Evolutionary conservation across 2,113 vertebrate species (phyloP), one percentile per base, ranked within the genome.

Genomic region (Rhombomys opimus): DNA sequence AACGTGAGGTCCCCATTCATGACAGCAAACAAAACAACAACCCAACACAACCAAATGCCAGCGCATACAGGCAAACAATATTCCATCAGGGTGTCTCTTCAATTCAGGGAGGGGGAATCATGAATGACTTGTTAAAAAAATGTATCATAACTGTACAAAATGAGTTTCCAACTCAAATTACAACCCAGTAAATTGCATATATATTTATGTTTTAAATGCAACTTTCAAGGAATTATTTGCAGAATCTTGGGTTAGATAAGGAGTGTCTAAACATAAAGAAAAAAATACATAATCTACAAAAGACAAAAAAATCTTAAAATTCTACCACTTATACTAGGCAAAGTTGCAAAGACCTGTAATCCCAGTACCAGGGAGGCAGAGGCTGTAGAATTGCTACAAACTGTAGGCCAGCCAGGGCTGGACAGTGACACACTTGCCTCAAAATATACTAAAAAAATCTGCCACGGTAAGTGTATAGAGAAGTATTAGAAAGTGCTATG

Each of bases 171-270:
- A 82, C 9, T 94, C 54, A 92, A 76, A 65, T 70, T 22, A 89
- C 35, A 77, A 38, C 22, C 77, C 75, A 94, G 76, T 73, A 81
- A 61, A 72, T 93, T 76, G 14, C 23, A 82, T 22, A 41, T 46
- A 30, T 78, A 65, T 87, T 95, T 14, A 90, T 50, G 76, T 67
- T 92, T 25, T 93, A 95, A 89, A 80, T 90, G 50, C 22, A 92
- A 90, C 93, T 82, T 90, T 77, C 22, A 5, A 30, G 35, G 46
- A 89, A 88, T 88, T 91, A 73, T 38, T 93, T 84, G 72, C 6
- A 70, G 54, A 84, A 78, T 87, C 61, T 95, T 94, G 30, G 23
- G 35, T 92, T 54, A n/a, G 14, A 9, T 87, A 68, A 75, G 6
- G 73, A 17, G 32, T 87, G 78, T 87, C 41, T 81, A 80, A 82